Conservation (phyloP, 2,888 invertebrate genomes). For the Sycophila texana region DNA sequence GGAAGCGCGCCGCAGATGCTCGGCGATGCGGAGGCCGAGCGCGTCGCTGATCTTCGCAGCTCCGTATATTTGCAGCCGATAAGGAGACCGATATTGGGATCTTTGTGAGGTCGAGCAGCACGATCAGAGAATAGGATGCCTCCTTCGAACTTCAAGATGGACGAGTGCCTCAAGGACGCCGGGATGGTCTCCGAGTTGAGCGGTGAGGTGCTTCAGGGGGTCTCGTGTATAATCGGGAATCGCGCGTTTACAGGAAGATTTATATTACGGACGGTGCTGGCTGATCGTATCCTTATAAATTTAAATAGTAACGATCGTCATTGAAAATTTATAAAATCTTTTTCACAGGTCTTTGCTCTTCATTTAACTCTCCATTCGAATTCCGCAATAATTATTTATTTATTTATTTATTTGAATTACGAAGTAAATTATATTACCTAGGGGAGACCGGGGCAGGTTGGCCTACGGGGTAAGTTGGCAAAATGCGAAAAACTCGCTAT, state of each 20-base stretch:
- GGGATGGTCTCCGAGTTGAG: conserved; percentile 22
- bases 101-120: neutral
- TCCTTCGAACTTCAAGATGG: conserved; percentile 43
- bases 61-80: neutral
- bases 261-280: no score
- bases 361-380: neutral
- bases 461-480: no score
- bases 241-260: no score
- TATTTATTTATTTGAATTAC: no score
- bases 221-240: no score
- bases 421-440: no score
- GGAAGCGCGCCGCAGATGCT: conserved; percentile 15
- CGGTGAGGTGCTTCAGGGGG: conserved; percentile 29
- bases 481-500: no score
- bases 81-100: neutral
- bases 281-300: no score
- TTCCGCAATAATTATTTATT: no score
- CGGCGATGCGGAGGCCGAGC: conserved; percentile 23
- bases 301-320: no score
- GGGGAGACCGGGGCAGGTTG: no score
- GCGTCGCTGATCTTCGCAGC: neutral
- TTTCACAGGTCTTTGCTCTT: neutral
- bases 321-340: neutral
- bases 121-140: conserved; percentile 29
- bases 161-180: conserved; percentile 20